Percentiles rank a stretch among this genome's conserved stretches.
Evolutionary conservation across 64 coral and sea anemone species (phyloP).

Genomic region (Actinia equina): DNA sequence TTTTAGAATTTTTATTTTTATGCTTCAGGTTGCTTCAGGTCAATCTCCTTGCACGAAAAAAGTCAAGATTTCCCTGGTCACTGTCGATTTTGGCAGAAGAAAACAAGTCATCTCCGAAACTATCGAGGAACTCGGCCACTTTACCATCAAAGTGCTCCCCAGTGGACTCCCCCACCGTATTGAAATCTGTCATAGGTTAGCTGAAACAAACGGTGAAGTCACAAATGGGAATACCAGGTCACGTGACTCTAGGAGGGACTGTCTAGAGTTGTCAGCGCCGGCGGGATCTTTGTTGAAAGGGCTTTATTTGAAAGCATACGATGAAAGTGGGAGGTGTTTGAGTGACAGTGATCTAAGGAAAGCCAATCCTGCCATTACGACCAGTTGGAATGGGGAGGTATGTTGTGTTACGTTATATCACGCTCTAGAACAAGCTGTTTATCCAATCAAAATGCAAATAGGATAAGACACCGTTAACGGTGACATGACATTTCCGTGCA

Average conservation of each 20-base stretch:
- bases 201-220: constrained; percentile 13
- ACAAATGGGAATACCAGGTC: constrained; percentile 34
- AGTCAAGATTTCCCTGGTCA: constrained; percentile 67
- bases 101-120: constrained; percentile 56
- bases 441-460: no score
- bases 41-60: constrained; percentile 53
- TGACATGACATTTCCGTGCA: no score
- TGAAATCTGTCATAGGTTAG: constrained; percentile 48
- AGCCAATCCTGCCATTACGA: constrained; percentile 43
- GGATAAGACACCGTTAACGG: no score
- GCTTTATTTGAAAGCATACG: constrained; percentile 64
- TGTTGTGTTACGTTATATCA: neutral
- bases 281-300: constrained; percentile 65
- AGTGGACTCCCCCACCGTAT: constrained; percentile 75
- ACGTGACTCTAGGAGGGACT: constrained; percentile 29
- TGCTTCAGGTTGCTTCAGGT: constrained; percentile 18
- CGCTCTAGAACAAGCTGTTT: no score
- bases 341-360: constrained; percentile 27
- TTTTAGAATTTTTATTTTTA: neutral
- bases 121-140: constrained; percentile 65
- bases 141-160: constrained; percentile 81
- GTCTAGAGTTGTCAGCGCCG: constrained; percentile 74
- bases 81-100: constrained; percentile 42
- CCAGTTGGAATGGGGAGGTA: constrained; percentile 93
- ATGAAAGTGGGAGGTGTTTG: constrained; percentile 69